Conservation (phyloP, 92 coral and sea anemone genomes). For the Pocillopora meandrina region DNA sequence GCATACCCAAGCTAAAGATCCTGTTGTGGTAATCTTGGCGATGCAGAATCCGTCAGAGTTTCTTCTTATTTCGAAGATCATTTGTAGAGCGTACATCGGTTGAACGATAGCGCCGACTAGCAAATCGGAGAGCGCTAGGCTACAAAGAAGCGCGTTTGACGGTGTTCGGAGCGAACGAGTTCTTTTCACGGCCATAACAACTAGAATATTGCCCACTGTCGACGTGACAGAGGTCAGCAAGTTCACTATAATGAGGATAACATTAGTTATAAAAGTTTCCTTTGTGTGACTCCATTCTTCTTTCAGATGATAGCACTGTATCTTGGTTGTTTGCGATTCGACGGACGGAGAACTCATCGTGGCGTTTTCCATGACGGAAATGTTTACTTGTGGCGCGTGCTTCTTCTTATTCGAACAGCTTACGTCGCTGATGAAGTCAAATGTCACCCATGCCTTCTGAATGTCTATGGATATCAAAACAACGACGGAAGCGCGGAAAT, state of each 20-base stretch:
- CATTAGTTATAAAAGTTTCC: constrained; percentile 3
- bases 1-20: constrained; percentile 35
- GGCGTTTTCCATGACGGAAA: constrained; percentile 10
- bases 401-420: background rate
- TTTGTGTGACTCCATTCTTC: constrained; percentile 14
- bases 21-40: constrained; percentile 20
- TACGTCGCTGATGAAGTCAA: background rate
- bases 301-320: constrained; percentile 21
- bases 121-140: constrained; percentile 43
- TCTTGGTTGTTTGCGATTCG: background rate
- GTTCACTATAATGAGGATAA: constrained; percentile 17
- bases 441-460: background rate
- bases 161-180: constrained; percentile 34
- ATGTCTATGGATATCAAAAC: background rate
- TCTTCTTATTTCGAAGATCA: constrained; percentile 28
- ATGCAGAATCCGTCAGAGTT: constrained; percentile 22
- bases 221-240: constrained; percentile 27
- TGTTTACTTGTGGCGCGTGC: background rate
- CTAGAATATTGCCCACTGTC: constrained; percentile 17
- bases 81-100: constrained; percentile 29
- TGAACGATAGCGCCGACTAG: constrained; percentile 38
- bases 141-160: constrained; percentile 38
- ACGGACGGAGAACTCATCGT: background rate
- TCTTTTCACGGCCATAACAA: constrained; percentile 23
- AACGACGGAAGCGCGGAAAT: background rate